phyloP scores from a whole-genome alignment of 2,797 vertebrate species.

The Nyctibius grandis region DNA sequence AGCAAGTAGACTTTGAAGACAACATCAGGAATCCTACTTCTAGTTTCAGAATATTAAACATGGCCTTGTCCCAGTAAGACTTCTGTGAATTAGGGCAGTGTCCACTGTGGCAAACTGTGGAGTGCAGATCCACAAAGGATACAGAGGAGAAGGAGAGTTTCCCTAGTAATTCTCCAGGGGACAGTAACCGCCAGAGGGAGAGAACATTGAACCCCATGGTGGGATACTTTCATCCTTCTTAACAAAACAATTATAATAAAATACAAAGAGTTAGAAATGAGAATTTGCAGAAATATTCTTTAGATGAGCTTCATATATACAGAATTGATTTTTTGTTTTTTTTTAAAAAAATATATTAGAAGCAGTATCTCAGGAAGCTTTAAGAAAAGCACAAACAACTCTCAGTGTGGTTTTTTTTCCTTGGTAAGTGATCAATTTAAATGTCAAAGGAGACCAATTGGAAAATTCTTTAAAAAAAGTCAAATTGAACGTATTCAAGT shows the following conservation, averaged over 20 bases:
- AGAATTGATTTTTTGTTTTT: background rate
- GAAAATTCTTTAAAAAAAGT: slow-evolving; percentile 22
- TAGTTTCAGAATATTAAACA: background rate
- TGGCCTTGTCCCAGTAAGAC: background rate
- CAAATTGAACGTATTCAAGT: slow-evolving; percentile 15
- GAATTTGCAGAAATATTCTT: background rate
- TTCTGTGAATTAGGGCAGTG: background rate
- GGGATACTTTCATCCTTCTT: background rate
- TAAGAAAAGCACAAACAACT: background rate
- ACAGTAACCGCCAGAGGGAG: background rate
- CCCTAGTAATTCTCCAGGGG: background rate
- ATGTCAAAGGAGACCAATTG: background rate
- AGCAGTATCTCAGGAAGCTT: background rate
- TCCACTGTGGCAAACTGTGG: background rate
- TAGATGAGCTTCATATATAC: background rate
- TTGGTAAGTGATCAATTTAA: slow-evolving; percentile 4
- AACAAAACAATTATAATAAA: background rate
- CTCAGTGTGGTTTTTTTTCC: background rate
- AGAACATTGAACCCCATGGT: background rate
- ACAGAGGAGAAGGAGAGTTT: background rate
- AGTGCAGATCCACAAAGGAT: background rate
- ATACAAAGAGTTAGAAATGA: background rate
- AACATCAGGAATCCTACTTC: background rate
- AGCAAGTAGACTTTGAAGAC: background rate
- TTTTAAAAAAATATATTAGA: background rate